phyloP scores from a whole-genome alignment of 2,113 vertebrate genomes.

The Oenanthe oenanthe region DNA sequence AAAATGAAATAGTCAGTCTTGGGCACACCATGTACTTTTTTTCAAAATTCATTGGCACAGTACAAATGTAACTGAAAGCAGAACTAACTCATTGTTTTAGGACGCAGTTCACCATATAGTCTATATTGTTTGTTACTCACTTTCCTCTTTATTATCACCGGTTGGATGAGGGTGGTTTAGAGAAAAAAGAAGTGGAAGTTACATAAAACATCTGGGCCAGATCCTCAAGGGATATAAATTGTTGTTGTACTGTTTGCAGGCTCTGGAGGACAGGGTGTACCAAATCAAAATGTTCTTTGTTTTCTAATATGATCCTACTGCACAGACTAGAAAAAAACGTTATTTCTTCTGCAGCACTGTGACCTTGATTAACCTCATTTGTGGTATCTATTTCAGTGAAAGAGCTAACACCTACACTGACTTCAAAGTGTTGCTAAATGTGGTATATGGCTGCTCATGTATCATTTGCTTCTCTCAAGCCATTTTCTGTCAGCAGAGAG shows the following conservation, averaged over 20 bases:
- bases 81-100: neutral
- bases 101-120: neutral
- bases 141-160: neutral
- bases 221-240: neutral
- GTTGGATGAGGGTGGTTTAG: neutral
- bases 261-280: neutral
- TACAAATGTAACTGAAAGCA: neutral
- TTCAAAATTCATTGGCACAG: neutral
- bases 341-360: neutral
- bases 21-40: neutral
- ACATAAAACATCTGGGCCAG: neutral
- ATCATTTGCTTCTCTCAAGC: constrained; percentile 16
- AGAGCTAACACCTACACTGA: neutral
- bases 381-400: neutral
- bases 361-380: constrained; percentile 12
- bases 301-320: neutral
- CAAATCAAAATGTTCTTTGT: constrained; percentile 13
- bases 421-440: neutral
- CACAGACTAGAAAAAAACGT: neutral
- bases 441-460: neutral
- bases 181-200: neutral
- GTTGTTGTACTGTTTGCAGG: neutral
- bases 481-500: constrained; percentile 3
- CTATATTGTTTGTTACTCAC: neutral
- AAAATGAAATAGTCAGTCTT: neutral